Conservation (phyloP, 2,113 vertebrate genomes). For the Aldabrachelys gigantea region DNA sequence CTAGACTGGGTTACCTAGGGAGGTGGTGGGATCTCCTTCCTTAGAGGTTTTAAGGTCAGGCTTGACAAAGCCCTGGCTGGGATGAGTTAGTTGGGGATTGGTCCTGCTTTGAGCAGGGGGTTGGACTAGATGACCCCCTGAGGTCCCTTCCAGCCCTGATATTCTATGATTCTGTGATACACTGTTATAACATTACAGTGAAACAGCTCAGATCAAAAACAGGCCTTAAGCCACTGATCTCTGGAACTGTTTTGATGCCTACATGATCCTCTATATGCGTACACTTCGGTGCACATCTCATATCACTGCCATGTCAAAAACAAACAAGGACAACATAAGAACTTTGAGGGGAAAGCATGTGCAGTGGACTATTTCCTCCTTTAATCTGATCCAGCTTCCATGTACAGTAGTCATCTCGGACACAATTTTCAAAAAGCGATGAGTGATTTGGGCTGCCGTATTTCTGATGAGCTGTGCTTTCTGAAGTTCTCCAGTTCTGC, state of each 20-base stretch:
- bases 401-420: rapidly evolving
- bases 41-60: too few species aligned
- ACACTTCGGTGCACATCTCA: not conserved
- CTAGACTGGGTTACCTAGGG: too few species aligned
- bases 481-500: not conserved
- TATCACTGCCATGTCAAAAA: not conserved
- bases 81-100: too few species aligned
- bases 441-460: not conserved
- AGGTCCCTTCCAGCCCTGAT: too few species aligned
- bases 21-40: too few species aligned
- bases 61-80: too few species aligned
- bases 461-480: not conserved
- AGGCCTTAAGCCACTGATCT: not conserved
- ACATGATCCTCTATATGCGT: not conserved
- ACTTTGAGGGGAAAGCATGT: not conserved
- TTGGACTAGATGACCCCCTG: too few species aligned
- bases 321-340: not conserved
- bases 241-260: not conserved
- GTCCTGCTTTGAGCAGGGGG: too few species aligned
- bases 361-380: not conserved
- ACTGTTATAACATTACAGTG: not conserved
- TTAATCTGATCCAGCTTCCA: not conserved
- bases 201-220: not conserved
- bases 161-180: too few species aligned
- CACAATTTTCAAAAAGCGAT: not conserved